Base-by-base conservation (phyloP, 1,140 invertebrate species). In the Pogonus chalceus region DNA sequence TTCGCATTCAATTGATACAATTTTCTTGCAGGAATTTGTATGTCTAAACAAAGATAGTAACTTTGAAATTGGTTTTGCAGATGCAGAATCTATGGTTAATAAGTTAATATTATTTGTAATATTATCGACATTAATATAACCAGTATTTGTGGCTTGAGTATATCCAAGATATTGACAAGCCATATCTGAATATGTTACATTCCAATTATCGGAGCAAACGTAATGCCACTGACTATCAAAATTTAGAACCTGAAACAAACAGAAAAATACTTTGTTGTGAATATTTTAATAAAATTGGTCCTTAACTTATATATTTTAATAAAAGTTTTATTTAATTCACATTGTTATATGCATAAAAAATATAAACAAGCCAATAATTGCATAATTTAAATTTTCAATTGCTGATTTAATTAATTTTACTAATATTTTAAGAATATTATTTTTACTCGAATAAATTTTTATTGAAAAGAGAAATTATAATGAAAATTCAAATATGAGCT, bases 111-210 rank as follows among this genome's bases (percentile, higher is more conserved):
- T 18, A 4, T 54, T 49, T 61, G 52, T 16, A 49, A 46, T 58
- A 56, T 48, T 26, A 52, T 23, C 14, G 67, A 57, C 46, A 59
- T 64, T 18, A 62, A 51, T 9, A 1, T 63, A 62, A 52, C 71
- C 67, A 0, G 72, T 73, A 20, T 62, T 61, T 35, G 70, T 67
- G 1, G 76, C 64, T 12, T 68, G 69, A 9, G 69, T 65, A 55
- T 74, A 80, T 21, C 80, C 80, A 55, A 81, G 60, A 31, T 66
- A 63, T 58, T 70, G 69, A 58, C 80, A 82, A 9, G 76, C 73
- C 23, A 69, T 60, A 55, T 80, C 69, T 35, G 79, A 79, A 58
- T 74, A 73, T 14, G 73, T 70, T 16, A 69, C 64, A 37, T 72
- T 72, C 79, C 79, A 82, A 20, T 68, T 65, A 26, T 77, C 73